phyloP scores from a whole-genome alignment of 2,113 vertebrate genomes.

The Etheostoma cragini region DNA sequence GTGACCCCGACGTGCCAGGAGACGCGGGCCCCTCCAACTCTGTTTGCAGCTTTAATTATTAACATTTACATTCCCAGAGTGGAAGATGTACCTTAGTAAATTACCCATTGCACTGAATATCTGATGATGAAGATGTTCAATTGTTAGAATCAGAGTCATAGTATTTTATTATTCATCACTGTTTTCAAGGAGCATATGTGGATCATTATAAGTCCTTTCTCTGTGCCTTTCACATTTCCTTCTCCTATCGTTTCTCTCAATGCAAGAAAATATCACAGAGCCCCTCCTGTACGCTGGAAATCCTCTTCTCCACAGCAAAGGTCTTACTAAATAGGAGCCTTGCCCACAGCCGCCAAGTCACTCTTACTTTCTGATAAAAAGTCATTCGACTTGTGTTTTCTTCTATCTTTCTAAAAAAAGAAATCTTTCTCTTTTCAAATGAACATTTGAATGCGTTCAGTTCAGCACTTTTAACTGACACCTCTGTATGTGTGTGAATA shows the following conservation, averaged over 20 bases:
- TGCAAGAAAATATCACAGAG: slow-evolving; percentile 19
- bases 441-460: slow-evolving; percentile 74
- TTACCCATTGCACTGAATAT: slow-evolving; percentile 5
- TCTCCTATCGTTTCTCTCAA: slow-evolving; percentile 27
- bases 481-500: slow-evolving; percentile 79
- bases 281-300: slow-evolving; percentile 46
- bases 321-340: slow-evolving; percentile 32
- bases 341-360: slow-evolving; percentile 50
- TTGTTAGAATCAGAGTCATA: slow-evolving; percentile 6
- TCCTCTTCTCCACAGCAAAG: slow-evolving; percentile 13
- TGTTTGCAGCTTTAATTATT: too few relatives aligned
- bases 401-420: slow-evolving; percentile 69
- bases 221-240: slow-evolving; percentile 27
- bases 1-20: too few relatives aligned
- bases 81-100: neutral
- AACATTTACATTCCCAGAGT: neutral
- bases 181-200: slow-evolving; percentile 4
- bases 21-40: too few relatives aligned
- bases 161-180: neutral
- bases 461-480: slow-evolving; percentile 83
- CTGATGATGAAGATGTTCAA: neutral
- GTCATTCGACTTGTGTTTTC: slow-evolving; percentile 74
- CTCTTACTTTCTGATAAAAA: slow-evolving; percentile 77
- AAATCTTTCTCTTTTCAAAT: slow-evolving; percentile 68
- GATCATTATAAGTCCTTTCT: slow-evolving; percentile 17